Evolutionary conservation across 2,113 vertebrate species (phyloP), one percentile per base, ranked within the genome.

Genomic region (Chionis minor): DNA sequence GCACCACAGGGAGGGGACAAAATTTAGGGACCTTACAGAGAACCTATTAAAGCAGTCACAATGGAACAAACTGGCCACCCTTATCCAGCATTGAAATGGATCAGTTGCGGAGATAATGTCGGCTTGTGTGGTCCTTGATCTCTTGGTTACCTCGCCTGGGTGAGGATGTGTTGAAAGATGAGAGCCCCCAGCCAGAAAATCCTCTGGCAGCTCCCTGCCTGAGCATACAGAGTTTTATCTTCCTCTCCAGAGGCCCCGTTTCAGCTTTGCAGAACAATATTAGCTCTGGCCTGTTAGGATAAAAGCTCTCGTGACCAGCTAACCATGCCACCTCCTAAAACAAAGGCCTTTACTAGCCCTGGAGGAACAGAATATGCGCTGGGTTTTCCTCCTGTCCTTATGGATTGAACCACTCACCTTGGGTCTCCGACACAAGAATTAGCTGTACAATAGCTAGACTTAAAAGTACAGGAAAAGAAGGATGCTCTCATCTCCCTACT

Each of bases 121-220:
- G 3, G 59, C 72, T 33, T 78, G 72, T 86, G 86, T 77, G 67
- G 86, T 42, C 86, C 77, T 91, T 84, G n/a, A 73, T 92, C 59
- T 90, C 88, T 75, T 6, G 1, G 67, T 42, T 91, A 88, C 86
- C 63, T 78, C 1, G 4, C 38, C 74, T 45, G 63, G 71, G 55
- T 55, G 27, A 95, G 59, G 52, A 82, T 71, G 47, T 94, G 56
- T 78, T 81, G 69, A 86, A 93, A 86, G 65, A 84, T 59, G 65
- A 93, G 55, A 92, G 14, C 14, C 44, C 40, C 49, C 28, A 81
- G 86, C 61, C 94, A 94, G 88, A 88, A 94, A 92, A 88, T 83
- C 75, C 49, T 93, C 82, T 86, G 92, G 71, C 88, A 89, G 56
- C 80, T 94, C 65, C 35, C 33, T 55, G 49, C 40, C 55, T 81